Evolutionary conservation across 2,888 invertebrate species (phyloP).

Genomic region (Agrochola macilenta): DNA sequence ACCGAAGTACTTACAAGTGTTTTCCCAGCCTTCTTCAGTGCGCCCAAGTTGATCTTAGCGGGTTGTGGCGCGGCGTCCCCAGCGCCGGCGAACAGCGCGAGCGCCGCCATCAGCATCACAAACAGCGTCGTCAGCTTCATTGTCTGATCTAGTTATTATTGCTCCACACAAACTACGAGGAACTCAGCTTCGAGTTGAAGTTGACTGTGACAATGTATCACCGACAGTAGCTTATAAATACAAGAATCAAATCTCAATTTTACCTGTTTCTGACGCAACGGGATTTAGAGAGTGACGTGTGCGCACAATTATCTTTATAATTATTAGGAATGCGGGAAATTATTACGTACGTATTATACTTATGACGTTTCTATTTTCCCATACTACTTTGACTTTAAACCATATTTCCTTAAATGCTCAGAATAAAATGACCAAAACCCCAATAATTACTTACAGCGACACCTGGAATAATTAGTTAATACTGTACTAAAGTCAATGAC

Average conservation of each 20-base stretch:
- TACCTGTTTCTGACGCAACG: slow-evolving; percentile 25
- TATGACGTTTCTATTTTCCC: slow-evolving; percentile 1
- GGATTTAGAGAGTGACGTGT: not conserved
- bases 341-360: not conserved
- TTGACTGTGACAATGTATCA: slow-evolving; percentile 9
- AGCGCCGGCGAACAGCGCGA: slow-evolving; percentile 27
- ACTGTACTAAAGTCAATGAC: slow-evolving; percentile 2
- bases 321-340: not conserved
- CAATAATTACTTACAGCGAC: not conserved
- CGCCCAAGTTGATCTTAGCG: slow-evolving; percentile 18
- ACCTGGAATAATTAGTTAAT: not conserved
- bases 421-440: not conserved
- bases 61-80: slow-evolving; percentile 32
- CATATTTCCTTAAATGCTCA: too few relatives aligned
- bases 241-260: not conserved
- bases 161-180: too few relatives aligned
- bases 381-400: too few relatives aligned
- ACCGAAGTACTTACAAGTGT: slow-evolving; percentile 64
- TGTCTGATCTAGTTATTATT: too few relatives aligned
- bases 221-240: slow-evolving; percentile 11
- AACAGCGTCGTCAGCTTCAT: too few relatives aligned
- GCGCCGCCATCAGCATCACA: slow-evolving; percentile 36
- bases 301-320: not conserved
- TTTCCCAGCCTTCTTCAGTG: slow-evolving; percentile 72
- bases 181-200: too few relatives aligned